phyloP scores from a whole-genome alignment of 1,140 invertebrate species.

The Drosophila tropicalis region DNA sequence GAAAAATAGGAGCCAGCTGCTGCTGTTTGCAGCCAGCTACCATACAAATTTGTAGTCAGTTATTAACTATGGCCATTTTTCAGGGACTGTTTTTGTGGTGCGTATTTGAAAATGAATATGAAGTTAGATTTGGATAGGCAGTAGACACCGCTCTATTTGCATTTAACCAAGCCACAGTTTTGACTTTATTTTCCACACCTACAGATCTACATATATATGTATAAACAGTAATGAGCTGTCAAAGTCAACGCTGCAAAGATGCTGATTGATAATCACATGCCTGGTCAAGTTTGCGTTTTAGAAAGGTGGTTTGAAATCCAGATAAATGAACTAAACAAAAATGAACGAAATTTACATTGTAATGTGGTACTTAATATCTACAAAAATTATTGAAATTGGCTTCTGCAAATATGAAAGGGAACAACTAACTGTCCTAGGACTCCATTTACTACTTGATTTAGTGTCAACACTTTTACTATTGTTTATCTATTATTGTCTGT shows the following conservation, averaged over 20 bases:
- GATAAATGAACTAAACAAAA: conserved; percentile 22
- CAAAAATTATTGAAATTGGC: no score
- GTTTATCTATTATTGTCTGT: no score
- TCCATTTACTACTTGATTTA: no score
- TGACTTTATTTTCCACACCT: conserved; percentile 70
- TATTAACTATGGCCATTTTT: conserved; percentile 72
- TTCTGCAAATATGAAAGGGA: no score
- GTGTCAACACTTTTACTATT: no score
- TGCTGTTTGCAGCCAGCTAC: conserved; percentile 34
- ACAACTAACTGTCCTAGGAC: no score
- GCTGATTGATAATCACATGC: conserved; percentile 73
- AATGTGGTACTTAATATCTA: not conserved
- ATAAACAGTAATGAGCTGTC: conserved; percentile 61
- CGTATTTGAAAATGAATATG: conserved; percentile 17
- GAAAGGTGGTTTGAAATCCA: conserved; percentile 47
- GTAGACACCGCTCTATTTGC: conserved; percentile 47
- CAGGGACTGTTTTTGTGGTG: conserved; percentile 45
- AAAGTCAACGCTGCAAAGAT: conserved; percentile 43
- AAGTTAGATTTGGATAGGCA: conserved; percentile 24
- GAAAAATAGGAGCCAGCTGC: conserved; percentile 43
- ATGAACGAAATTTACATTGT: not conserved
- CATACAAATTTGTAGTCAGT: conserved; percentile 63
- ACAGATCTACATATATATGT: conserved; percentile 35
- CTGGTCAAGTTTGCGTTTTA: conserved; percentile 46
- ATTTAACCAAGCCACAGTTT: conserved; percentile 19